These are phyloP conservation scores for Zaprionus lineosus DNA, from an alignment of 2,888 invertebrate genomes.

Conservation along the genomic window DNA sequence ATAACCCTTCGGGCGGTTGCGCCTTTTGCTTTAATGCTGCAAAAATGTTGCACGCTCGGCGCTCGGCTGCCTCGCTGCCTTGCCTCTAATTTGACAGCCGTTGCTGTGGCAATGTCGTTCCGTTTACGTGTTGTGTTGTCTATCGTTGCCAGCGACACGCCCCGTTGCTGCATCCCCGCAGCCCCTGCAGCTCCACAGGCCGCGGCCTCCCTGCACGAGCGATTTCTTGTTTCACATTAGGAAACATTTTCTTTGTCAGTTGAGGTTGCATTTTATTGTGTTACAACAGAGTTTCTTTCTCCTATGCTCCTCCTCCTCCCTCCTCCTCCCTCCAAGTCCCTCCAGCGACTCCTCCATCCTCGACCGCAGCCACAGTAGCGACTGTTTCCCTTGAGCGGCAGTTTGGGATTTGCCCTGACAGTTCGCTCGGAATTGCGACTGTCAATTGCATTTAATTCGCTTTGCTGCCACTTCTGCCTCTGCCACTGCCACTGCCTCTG, in stretches of 20 bases:
- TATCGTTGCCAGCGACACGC: constrained; percentile 65
- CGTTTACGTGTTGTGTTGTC: constrained; percentile 76
- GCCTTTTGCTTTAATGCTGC: neutral
- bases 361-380: too few relatives aligned
- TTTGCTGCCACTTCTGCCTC: too few relatives aligned
- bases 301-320: constrained; percentile 13
- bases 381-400: constrained; percentile 58
- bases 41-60: constrained; percentile 48
- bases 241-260: constrained; percentile 77
- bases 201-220: constrained; percentile 37
- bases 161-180: constrained; percentile 34
- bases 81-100: constrained; percentile 75
- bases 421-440: constrained; percentile 80
- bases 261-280: constrained; percentile 76
- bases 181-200: constrained; percentile 12
- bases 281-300: constrained; percentile 60
- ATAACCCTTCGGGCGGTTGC: neutral
- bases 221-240: constrained; percentile 62
- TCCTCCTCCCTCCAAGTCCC: too few relatives aligned
- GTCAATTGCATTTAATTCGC: constrained; percentile 81
- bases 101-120: constrained; percentile 70
- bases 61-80: constrained; percentile 46
- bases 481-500: too few relatives aligned
- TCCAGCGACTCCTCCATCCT: too few relatives aligned
- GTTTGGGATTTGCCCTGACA: constrained; percentile 79